Base-by-base conservation (phyloP, 2,113 vertebrate species). In the Pitta sordida region DNA sequence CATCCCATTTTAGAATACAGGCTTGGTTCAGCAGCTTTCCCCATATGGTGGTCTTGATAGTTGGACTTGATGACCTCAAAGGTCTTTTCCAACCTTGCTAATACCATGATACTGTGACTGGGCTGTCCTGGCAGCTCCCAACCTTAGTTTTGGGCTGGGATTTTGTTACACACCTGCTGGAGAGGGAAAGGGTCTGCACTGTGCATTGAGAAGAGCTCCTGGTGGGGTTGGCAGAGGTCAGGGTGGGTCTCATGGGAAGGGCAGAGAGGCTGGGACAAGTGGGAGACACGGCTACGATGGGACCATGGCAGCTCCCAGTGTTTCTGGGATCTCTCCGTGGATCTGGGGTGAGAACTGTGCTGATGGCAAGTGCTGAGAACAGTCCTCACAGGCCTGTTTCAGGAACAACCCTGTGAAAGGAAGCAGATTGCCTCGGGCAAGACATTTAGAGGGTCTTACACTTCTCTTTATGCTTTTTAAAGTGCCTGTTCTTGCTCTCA, bases 361-460 rank as follows among this genome's bases (percentile, higher is more conserved):
- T 2, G 11, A 64, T 59, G 79, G 41, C 44, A 89, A 90, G 83
- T 5, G 70, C 81, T 69, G 29, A 88, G 89, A 95, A 83, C 68
- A 46, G 80, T 90, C 49, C 62, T 84, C 37, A 77, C 32, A 78
- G 87, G 75, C 80, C 69, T 24, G 39, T 62, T 93, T 55, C 56
- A 39, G 11, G 48, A 91, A 21, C 68, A 55, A 6, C 8, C 22
- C 67, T 39, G 78, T 60, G 81, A 92, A 90, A 84, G 64, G 79
- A 83, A 86, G 82, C 70, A 78, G 84, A 86, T 84, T 82, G 85
- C 95, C 79, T 88, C 19, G 56, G 93, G 90, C 88, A 16, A 82
- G 63, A 82, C 82, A 65, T 83, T 93, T 52, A 82, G 77, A 90
- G 51, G 91, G 83, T 78, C 84, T 95, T 41, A 46, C 7, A 5